These are phyloP conservation scores for Poliocrania exsul DNA, from an alignment of 2,797 vertebrate species.

Conservation along the genomic window DNA sequence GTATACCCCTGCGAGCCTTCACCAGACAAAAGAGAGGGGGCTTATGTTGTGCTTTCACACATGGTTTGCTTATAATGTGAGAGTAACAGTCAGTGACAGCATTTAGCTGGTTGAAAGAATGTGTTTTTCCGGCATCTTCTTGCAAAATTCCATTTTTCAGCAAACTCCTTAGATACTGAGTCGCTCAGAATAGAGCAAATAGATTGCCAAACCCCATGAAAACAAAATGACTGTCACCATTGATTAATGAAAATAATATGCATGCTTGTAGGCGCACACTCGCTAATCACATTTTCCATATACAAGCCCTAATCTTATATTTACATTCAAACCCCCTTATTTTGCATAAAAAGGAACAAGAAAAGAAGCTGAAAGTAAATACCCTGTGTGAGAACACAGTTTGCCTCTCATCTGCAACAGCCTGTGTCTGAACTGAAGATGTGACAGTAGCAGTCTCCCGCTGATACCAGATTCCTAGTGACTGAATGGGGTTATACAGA, in stretches of 20 bases:
- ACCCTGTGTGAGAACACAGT: not conserved
- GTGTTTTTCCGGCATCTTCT: not conserved
- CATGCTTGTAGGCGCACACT: not conserved
- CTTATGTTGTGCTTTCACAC: not conserved
- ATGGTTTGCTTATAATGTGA: not conserved
- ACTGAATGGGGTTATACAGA: constrained; percentile 58
- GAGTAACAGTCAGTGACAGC: not conserved
- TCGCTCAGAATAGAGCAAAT: not conserved
- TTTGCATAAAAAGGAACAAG: constrained; percentile 43
- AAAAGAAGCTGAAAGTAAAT: constrained; percentile 46
- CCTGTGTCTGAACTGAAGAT: constrained; percentile 21
- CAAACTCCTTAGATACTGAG: not conserved
- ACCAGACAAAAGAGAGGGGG: not conserved
- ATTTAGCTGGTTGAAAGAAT: constrained; percentile 22
- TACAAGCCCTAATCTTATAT: constrained; percentile 23
- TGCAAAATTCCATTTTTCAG: constrained; percentile 4
- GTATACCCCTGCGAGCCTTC: not conserved
- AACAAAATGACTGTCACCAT: constrained; percentile 22
- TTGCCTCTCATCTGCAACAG: not conserved
- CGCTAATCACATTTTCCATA: constrained; percentile 14
- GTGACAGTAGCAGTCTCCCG: not conserved
- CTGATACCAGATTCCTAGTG: constrained; percentile 38
- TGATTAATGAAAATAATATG: constrained; percentile 50
- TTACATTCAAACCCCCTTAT: constrained; percentile 25
- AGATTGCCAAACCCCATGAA: not conserved